Conservation (phyloP, 2,113 vertebrate genomes). For the Urocynchramus pylzowi region DNA sequence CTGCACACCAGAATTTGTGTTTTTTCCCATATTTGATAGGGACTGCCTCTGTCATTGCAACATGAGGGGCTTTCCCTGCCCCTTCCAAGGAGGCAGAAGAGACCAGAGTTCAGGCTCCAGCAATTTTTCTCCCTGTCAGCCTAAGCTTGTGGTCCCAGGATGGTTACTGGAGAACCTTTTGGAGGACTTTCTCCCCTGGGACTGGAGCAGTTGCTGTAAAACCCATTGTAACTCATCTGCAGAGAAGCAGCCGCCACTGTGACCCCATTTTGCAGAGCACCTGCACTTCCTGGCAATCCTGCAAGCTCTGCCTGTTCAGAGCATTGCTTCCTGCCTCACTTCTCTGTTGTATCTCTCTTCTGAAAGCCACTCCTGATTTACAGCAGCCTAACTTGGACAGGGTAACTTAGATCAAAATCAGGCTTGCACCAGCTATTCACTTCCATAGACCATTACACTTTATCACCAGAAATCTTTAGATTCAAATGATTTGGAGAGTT, state of each 20-base stretch:
- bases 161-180: neutral
- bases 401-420: neutral
- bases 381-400: neutral
- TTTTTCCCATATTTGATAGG: accelerated
- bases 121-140: neutral
- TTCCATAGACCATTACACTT: neutral
- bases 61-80: neutral
- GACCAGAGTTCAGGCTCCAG: neutral
- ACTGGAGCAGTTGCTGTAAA: neutral
- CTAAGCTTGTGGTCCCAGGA: neutral
- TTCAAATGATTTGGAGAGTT: neutral
- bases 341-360: neutral
- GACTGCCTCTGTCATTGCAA: neutral
- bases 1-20: no score
- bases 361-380: neutral
- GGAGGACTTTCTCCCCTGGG: neutral
- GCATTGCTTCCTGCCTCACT: neutral
- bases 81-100: neutral
- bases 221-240: neutral
- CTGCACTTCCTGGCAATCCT: neutral
- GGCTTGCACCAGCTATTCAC: neutral
- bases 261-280: neutral
- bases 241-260: neutral
- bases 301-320: neutral
- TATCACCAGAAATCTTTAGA: neutral